Evolutionary conservation across 1,140 invertebrate genomes (phyloP).

Genomic region (Drosophila sproati): DNA sequence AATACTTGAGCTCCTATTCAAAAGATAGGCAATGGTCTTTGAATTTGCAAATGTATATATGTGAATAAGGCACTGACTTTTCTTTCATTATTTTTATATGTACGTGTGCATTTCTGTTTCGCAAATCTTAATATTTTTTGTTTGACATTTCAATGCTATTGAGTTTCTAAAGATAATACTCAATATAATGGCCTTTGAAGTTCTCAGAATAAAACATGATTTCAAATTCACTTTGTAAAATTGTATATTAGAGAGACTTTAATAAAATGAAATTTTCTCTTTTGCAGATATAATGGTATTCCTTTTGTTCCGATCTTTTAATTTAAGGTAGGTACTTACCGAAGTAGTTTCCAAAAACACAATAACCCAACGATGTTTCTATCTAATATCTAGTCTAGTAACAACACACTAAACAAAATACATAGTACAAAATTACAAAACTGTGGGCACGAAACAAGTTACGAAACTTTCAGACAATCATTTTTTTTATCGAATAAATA

Average conservation of each 20-base stretch:
- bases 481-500: not conserved
- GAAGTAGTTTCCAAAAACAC: constrained; percentile 25
- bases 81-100: not conserved
- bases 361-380: constrained; percentile 60
- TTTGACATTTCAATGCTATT: not conserved
- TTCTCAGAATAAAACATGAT: not conserved
- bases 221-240: not conserved
- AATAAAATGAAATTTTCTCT: constrained; percentile 7
- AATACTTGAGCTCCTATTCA: not conserved
- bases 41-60: not conserved
- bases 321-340: constrained; percentile 60
- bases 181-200: not conserved
- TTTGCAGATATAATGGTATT: constrained; percentile 13
- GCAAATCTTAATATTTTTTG: constrained; percentile 2
- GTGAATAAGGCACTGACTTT: not conserved
- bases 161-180: not conserved
- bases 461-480: constrained; percentile 13
- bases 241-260: not conserved
- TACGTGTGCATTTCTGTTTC: constrained; percentile 1
- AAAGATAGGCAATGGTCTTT: not conserved
- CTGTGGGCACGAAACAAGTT: constrained; percentile 68
- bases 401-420: constrained; percentile 59
- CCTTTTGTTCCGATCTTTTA: constrained; percentile 1
- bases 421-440: constrained; percentile 73
- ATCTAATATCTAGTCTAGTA: constrained; percentile 26